Percentiles rank a stretch among this genome's conserved stretches.
phyloP scores from a whole-genome alignment of 2,888 invertebrate species.

The Diploptera punctata region DNA sequence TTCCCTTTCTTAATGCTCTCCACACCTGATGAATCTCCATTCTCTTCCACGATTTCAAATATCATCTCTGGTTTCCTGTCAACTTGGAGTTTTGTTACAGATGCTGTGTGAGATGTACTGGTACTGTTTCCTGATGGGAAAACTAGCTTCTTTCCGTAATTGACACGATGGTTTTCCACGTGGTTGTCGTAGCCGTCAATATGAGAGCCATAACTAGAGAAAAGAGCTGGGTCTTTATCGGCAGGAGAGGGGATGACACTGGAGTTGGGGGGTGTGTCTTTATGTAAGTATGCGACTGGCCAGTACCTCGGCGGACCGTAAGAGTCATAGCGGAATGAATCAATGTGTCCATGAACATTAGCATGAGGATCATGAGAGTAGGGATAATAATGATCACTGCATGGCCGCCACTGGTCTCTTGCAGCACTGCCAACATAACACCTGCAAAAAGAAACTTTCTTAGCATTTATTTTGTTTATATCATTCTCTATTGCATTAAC shows the following conservation, averaged over 20 bases:
- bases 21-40: background rate
- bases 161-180: background rate
- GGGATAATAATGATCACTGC: constrained; percentile 83
- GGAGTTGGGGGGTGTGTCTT: constrained; percentile 78
- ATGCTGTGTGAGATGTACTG: background rate
- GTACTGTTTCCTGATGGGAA: background rate
- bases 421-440: constrained; percentile 81
- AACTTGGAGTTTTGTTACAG: background rate
- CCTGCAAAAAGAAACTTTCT: no score
- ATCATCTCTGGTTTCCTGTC: background rate
- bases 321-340: constrained; percentile 12
- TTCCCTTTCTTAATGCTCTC: background rate
- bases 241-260: constrained; percentile 52
- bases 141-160: background rate
- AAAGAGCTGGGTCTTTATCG: background rate
- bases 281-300: constrained; percentile 84
- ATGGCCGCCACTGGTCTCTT: constrained; percentile 84
- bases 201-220: background rate
- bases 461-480: no score
- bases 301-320: constrained; percentile 57
- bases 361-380: constrained; percentile 52
- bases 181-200: constrained; percentile 10
- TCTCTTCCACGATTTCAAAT: background rate
- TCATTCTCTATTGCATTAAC: no score
- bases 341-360: background rate